These are phyloP conservation scores for Eilema sororculum DNA, from an alignment of 2,888 invertebrate species.

Conservation along the genomic window DNA sequence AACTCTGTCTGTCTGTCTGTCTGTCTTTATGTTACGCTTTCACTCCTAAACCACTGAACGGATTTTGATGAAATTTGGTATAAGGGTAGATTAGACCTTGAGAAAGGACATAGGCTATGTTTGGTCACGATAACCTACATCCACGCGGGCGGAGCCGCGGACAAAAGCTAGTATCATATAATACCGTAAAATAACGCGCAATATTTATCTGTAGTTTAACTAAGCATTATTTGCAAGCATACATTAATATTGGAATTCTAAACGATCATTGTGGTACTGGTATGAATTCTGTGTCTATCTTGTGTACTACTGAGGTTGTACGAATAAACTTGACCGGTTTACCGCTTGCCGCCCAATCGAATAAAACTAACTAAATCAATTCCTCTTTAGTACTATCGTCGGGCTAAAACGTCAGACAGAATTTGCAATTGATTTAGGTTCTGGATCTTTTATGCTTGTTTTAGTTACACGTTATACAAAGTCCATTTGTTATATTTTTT, in stretches of 20 bases:
- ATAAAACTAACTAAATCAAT: not conserved
- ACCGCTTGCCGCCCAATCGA: not conserved
- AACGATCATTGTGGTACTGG: not conserved
- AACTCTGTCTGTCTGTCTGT: too few relatives aligned
- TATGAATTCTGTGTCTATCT: too few relatives aligned
- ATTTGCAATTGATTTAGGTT: not conserved
- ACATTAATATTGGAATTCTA: not conserved
- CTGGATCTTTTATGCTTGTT: too few relatives aligned
- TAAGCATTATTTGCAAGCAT: not conserved
- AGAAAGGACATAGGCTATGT: too few relatives aligned
- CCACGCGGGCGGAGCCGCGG: too few relatives aligned
- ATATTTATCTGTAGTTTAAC: not conserved
- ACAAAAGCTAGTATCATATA: too few relatives aligned
- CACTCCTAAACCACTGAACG: too few relatives aligned
- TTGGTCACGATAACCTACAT: too few relatives aligned
- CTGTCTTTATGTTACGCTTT: too few relatives aligned
- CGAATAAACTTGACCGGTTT: not conserved
- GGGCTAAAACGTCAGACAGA: not conserved
- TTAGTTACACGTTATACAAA: not conserved
- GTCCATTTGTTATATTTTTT: not conserved
- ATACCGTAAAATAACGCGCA: not conserved
- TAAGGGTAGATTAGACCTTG: too few relatives aligned
- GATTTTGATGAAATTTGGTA: too few relatives aligned
- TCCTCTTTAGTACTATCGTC: not conserved
- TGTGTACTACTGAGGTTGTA: too few relatives aligned